Evolutionary conservation across 2,113 vertebrate species (phyloP).

Genomic region (Crotalus horridus): DNA sequence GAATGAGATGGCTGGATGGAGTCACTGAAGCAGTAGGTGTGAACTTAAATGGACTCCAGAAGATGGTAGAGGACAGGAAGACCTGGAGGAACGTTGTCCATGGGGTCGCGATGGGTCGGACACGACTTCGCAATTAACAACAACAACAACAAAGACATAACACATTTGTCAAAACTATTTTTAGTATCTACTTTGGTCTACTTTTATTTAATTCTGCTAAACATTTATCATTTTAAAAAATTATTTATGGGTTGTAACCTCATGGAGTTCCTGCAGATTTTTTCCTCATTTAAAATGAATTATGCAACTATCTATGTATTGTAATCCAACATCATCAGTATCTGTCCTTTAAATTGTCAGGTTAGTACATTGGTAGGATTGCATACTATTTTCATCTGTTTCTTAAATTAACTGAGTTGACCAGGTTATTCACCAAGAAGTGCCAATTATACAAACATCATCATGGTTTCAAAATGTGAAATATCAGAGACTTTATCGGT

Average conservation of each 20-base stretch:
- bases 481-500: background rate
- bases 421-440: background rate
- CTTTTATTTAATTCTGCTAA: background rate
- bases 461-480: background rate
- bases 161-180: background rate
- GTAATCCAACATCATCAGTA: background rate
- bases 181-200: background rate
- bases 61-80: no score
- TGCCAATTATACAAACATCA: background rate
- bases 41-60: no score
- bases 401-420: background rate
- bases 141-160: background rate
- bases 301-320: background rate
- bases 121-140: no score
- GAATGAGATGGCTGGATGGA: no score
- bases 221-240: background rate
- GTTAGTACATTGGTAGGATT: background rate
- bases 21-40: no score
- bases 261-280: background rate
- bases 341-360: background rate
- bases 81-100: no score
- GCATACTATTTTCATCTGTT: background rate
- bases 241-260: background rate
- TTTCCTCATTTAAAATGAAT: background rate
- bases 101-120: no score